Evolutionary conservation across 2,888 invertebrate genomes (phyloP).

Genomic region (Onthophagus sagittarius): DNA sequence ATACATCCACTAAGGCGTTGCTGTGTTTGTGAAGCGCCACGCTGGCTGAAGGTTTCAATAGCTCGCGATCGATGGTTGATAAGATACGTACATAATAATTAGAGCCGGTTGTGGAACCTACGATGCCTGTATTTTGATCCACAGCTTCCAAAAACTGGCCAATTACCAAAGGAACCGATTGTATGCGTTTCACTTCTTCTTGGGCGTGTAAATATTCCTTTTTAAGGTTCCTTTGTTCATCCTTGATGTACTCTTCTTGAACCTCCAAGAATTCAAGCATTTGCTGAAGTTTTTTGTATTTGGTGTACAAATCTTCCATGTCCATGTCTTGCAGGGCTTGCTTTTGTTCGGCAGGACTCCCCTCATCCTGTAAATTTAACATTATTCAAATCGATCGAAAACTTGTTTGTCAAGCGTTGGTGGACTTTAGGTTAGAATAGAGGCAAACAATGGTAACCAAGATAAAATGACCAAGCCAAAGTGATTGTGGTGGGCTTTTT

Average conservation of each 20-base stretch:
- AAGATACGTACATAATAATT: slow-evolving; percentile 99
- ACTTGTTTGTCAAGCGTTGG: background rate
- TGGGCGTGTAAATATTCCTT: slow-evolving; percentile 99
- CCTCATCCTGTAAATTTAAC: slow-evolving; percentile 60
- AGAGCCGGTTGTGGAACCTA: slow-evolving; percentile 97
- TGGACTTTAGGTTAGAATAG: slow-evolving; percentile 3
- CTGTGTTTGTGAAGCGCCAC: slow-evolving; percentile 99
- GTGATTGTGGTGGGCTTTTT: background rate
- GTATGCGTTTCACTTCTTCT: slow-evolving; percentile 96
- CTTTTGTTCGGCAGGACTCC: slow-evolving; percentile 61
- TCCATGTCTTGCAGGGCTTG: slow-evolving; percentile 79
- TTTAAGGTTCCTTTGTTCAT: slow-evolving; percentile 97
- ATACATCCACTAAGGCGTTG: slow-evolving; percentile 98
- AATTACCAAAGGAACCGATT: slow-evolving; percentile 97
- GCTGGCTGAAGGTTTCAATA: slow-evolving; percentile 96
- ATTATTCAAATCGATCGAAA: slow-evolving; percentile 18
- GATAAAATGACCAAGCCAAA: slow-evolving; percentile 10
- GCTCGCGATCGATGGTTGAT: slow-evolving; percentile 95
- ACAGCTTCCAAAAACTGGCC: slow-evolving; percentile 99
- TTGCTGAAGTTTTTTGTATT: slow-evolving; percentile 95
- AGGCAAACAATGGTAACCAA: slow-evolving; percentile 6
- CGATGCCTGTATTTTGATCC: slow-evolving; percentile 98
- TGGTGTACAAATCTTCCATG: slow-evolving; percentile 90
- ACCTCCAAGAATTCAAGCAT: slow-evolving; percentile 97
- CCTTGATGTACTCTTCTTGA: slow-evolving; percentile 99